Evolutionary conservation across 2,888 invertebrate genomes (phyloP).

Genomic region (Idaea biselata): DNA sequence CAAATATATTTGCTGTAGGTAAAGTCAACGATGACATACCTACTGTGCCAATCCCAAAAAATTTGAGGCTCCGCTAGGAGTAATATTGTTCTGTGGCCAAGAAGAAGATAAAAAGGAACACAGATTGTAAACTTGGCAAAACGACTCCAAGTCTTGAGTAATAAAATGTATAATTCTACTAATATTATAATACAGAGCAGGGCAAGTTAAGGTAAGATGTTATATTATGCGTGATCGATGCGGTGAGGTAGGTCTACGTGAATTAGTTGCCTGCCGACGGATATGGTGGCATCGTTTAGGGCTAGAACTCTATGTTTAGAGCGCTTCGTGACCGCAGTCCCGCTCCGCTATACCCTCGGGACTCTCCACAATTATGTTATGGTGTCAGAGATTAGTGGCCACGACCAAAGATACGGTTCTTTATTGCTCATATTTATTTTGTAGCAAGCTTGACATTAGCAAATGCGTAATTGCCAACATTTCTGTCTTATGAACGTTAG

Average conservation of each 20-base stretch:
- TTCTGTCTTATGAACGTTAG: no score
- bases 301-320: constrained; percentile 70
- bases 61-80: no score
- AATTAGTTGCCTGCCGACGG: constrained; percentile 59
- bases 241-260: constrained; percentile 37
- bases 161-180: not conserved
- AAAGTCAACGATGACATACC: no score
- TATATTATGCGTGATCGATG: constrained; percentile 12
- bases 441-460: constrained; percentile 27
- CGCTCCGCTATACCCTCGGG: constrained; percentile 60
- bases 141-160: not conserved
- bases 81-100: no score
- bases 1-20: no score
- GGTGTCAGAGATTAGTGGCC: constrained; percentile 64
- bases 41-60: no score
- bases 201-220: not conserved
- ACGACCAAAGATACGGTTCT: constrained; percentile 50
- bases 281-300: constrained; percentile 76
- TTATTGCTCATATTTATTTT: constrained; percentile 52
- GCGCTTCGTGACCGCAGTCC: constrained; percentile 67
- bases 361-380: constrained; percentile 68
- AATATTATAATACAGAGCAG: not conserved
- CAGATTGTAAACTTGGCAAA: not conserved
- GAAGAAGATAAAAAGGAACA: no score
- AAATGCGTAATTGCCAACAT: constrained; percentile 7